Evolutionary conservation across 2,888 invertebrate genomes (phyloP).

Genomic region (Troides helena): DNA sequence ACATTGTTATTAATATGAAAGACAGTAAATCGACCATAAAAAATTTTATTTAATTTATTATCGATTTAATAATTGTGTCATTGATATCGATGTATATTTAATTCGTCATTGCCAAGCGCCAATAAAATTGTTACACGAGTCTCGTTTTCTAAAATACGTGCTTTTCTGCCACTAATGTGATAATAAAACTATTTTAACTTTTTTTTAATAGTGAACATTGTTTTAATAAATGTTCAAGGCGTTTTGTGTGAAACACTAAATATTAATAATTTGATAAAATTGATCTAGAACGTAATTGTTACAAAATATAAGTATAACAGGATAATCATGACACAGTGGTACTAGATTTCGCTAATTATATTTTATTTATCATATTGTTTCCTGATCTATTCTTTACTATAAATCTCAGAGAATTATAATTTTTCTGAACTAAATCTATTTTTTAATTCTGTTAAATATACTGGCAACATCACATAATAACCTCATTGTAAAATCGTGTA

Average conservation of each 20-base stretch:
- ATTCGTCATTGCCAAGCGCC: not conserved
- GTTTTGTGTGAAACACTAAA: not conserved
- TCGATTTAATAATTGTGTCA: not conserved
- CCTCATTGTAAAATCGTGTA: conserved; percentile 12
- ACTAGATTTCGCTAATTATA: too few relatives aligned
- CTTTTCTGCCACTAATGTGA: conserved; percentile 5
- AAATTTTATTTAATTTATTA: not conserved
- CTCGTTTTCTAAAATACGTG: not conserved
- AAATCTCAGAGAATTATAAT: too few relatives aligned
- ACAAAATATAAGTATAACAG: too few relatives aligned
- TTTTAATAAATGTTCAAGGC: not conserved
- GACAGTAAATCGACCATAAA: too few relatives aligned
- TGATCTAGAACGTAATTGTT: too few relatives aligned
- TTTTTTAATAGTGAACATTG: not conserved
- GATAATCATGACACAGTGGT: too few relatives aligned
- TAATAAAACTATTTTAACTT: not conserved
- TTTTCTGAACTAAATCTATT: not conserved
- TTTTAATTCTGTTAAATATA: not conserved
- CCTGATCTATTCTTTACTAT: too few relatives aligned
- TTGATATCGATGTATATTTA: not conserved
- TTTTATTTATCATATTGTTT: too few relatives aligned
- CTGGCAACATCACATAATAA: conserved; percentile 4
- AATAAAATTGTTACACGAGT: conserved; percentile 12
- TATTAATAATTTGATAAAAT: too few relatives aligned
- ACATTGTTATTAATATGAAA: too few relatives aligned